Conservation (phyloP, 2,113 vertebrate genomes). For the Centrocercus urophasianus region DNA sequence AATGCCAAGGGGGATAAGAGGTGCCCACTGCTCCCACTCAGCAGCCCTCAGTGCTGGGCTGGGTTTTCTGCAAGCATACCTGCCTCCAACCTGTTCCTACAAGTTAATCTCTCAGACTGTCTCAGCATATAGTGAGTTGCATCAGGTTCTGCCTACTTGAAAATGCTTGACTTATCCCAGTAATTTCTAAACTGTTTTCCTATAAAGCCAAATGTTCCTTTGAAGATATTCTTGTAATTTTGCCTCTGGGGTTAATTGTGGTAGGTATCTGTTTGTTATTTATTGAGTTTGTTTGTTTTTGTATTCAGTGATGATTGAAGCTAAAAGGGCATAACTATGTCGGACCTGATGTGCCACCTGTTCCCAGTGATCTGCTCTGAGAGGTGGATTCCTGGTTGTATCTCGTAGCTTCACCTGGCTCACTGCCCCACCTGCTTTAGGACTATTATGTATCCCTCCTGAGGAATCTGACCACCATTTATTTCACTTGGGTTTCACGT, state of each 20-base stretch:
- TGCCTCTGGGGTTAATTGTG: not conserved
- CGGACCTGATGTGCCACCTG: not conserved
- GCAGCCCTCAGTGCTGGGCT: not conserved
- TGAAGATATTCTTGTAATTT: not conserved
- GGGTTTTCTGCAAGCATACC: not conserved
- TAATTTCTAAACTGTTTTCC: not conserved
- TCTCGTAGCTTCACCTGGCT: not conserved
- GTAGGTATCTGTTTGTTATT: not conserved
- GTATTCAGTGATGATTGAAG: not conserved
- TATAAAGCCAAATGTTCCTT: not conserved
- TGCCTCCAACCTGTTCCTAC: not conserved
- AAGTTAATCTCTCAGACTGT: not conserved
- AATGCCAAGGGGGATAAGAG: not conserved
- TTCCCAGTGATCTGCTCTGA: not conserved
- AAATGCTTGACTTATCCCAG: not conserved
- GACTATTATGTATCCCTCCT: rapidly evolving
- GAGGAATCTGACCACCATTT: not conserved
- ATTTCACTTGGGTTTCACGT: not conserved
- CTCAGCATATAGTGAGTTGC: not conserved
- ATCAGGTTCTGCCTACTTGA: not conserved
- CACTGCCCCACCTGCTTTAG: not conserved
- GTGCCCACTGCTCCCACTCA: not conserved
- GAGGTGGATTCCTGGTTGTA: not conserved
- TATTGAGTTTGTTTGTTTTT: not conserved
- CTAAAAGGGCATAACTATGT: not conserved